A percentile compares a stretch with the other conserved stretches of the same genome.
These are phyloP conservation scores for Sebastes taczanowskii DNA, from an alignment of 2,797 vertebrate genomes.

Conservation along the genomic window DNA sequence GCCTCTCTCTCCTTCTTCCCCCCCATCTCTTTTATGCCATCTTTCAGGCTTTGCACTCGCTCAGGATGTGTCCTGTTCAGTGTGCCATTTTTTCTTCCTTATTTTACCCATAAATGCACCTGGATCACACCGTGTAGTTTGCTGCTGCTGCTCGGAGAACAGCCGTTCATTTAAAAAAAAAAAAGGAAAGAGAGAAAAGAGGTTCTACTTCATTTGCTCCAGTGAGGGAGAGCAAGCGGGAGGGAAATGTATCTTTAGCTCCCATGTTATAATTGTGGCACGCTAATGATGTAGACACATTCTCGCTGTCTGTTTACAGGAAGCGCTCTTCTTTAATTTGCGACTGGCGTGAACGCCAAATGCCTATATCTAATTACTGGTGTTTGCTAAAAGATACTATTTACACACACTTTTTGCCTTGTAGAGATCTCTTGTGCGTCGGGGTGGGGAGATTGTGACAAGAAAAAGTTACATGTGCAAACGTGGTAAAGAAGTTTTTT, in stretches of 20 bases:
- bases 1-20: not conserved
- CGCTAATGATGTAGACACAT: conserved; percentile 82
- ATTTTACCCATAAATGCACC: conserved; percentile 15
- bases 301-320: conserved; percentile 81
- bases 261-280: conserved; percentile 82
- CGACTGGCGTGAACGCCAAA: conserved; percentile 71
- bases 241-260: conserved; percentile 80
- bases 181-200: conserved; percentile 6
- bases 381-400: conserved; percentile 80
- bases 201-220: conserved; percentile 72
- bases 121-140: conserved; percentile 16
- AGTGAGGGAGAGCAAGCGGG: conserved; percentile 57
- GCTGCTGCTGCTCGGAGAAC: conserved; percentile 19
- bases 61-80: conserved; percentile 1
- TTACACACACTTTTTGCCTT: conserved; percentile 70
- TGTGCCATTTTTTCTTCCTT: not conserved
- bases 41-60: not conserved
- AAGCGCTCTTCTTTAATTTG: conserved; percentile 80
- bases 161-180: conserved; percentile 23
- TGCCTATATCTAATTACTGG: conserved; percentile 81
- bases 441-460: conserved; percentile 46
- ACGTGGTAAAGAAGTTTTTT: conserved; percentile 2
- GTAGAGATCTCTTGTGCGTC: conserved; percentile 58
- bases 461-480: conserved; percentile 41
- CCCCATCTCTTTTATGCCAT: not conserved